Evolutionary conservation across 2,797 vertebrate species (phyloP).

Genomic region (Sarcoramphus papa): DNA sequence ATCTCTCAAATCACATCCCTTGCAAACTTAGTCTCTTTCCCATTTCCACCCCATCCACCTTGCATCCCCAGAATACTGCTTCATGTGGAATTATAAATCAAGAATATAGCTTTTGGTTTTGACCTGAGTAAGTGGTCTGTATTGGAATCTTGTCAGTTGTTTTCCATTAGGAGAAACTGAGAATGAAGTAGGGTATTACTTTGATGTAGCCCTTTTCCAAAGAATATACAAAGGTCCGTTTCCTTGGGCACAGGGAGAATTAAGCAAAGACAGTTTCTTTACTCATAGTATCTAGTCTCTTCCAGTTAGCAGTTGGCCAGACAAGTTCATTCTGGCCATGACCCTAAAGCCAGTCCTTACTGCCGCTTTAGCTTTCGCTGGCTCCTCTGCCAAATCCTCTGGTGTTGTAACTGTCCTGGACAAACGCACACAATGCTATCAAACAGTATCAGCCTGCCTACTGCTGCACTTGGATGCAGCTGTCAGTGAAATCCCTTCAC

Average conservation of each 20-base stretch:
- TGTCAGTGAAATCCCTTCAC: not conserved
- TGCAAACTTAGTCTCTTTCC: not conserved
- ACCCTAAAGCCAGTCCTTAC: not conserved
- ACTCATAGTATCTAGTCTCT: not conserved
- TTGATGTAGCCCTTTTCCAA: not conserved
- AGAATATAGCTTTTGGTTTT: not conserved
- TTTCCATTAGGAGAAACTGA: not conserved
- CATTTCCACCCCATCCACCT: not conserved
- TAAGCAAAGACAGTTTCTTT: not conserved
- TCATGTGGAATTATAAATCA: not conserved
- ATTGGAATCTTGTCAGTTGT: not conserved
- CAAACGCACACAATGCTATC: too few relatives aligned
- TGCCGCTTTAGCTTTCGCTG: not conserved
- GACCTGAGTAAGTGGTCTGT: not conserved
- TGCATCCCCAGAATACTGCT: not conserved
- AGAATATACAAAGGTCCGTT: not conserved
- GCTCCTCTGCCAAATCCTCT: not conserved
- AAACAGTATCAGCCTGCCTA: not conserved
- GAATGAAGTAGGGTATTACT: not conserved
- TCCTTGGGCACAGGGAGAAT: not conserved
- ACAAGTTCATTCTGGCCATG: not conserved
- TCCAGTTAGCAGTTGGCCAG: not conserved
- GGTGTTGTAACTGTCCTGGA: not conserved
- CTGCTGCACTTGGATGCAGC: not conserved
- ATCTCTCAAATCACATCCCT: not conserved